Percentiles rank a stretch among this genome's conserved stretches.
Conservation (phyloP, 64 coral and sea anemone genomes). For the Pocillopora damicornis region DNA sequence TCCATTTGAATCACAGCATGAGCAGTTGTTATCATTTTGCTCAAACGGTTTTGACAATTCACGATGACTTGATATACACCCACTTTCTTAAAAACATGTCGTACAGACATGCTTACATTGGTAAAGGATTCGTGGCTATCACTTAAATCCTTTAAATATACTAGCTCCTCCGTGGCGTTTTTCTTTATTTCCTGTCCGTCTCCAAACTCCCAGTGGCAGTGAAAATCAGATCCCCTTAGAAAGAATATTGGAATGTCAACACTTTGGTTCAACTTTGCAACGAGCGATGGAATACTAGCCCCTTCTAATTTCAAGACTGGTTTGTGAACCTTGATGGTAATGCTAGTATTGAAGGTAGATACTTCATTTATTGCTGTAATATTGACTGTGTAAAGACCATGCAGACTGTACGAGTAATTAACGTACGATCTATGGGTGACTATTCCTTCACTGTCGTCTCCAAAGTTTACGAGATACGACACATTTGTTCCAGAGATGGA, state of each 20-base stretch:
- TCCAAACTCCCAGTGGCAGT: slow-evolving; percentile 33
- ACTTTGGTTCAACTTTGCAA: slow-evolving; percentile 35
- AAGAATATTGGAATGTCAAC: slow-evolving; percentile 30
- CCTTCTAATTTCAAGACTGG: slow-evolving; percentile 31
- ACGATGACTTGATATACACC: slow-evolving; percentile 32
- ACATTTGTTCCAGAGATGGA: slow-evolving; percentile 5
- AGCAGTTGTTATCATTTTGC: not conserved
- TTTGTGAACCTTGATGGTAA: slow-evolving; percentile 33
- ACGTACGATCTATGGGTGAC: slow-evolving; percentile 10
- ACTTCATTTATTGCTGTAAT: slow-evolving; percentile 56
- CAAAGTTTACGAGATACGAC: slow-evolving; percentile 35
- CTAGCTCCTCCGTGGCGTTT: not conserved
- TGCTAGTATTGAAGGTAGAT: not conserved
- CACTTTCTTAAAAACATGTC: slow-evolving; percentile 11
- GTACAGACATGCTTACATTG: slow-evolving; percentile 22
- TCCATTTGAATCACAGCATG: slow-evolving; percentile 35
- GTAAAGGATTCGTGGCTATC: not conserved
- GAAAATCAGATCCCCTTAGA: slow-evolving; percentile 48
- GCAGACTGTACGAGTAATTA: not conserved
- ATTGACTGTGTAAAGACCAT: slow-evolving; percentile 45
- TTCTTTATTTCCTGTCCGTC: not conserved
- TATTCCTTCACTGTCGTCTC: slow-evolving; percentile 39
- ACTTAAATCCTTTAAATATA: slow-evolving; percentile 31
- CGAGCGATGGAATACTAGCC: slow-evolving; percentile 6
- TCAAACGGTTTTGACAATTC: slow-evolving; percentile 50